A percentile compares a stretch with the other conserved stretches of the same genome.
Conservation (phyloP, 2,797 vertebrate genomes). For the Sternarchorhynchus goeldii region DNA sequence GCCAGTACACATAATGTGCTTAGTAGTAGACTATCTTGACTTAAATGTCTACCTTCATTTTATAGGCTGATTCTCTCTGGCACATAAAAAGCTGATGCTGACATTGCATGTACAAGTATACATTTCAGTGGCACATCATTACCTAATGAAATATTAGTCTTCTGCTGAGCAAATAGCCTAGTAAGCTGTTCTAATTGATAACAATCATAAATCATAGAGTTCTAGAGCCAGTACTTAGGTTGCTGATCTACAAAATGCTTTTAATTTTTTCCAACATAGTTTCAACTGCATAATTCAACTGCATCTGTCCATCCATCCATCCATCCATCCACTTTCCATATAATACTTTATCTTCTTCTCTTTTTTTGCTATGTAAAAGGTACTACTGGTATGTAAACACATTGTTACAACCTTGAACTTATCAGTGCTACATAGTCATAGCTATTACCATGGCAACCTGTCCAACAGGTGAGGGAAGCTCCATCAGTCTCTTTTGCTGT, state of each 20-base stretch:
- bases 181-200: conserved; percentile 35
- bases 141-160: conserved; percentile 40
- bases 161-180: conserved; percentile 33
- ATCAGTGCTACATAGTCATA: conserved; percentile 33
- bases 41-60: conserved; percentile 16
- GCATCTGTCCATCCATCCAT: not conserved
- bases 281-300: conserved; percentile 7
- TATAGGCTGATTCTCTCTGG: not conserved
- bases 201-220: conserved; percentile 41
- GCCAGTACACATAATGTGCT: conserved; percentile 1
- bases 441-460: conserved; percentile 49
- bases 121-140: conserved; percentile 30
- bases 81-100: conserved; percentile 23
- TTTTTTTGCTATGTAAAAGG: too few relatives aligned
- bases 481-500: conserved; percentile 23
- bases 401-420: conserved; percentile 17
- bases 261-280: conserved; percentile 23
- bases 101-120: conserved; percentile 22
- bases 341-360: not conserved
- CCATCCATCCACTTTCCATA: not conserved
- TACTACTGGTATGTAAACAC: not conserved
- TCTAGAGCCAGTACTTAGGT: conserved; percentile 13
- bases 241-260: conserved; percentile 20
- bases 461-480: conserved; percentile 43
- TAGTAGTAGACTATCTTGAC: not conserved